Percentiles rank a stretch among this genome's conserved stretches.
These are phyloP conservation scores for Mongoloraphidia duomilia DNA, from an alignment of 2,888 invertebrate genomes.

Conservation along the genomic window DNA sequence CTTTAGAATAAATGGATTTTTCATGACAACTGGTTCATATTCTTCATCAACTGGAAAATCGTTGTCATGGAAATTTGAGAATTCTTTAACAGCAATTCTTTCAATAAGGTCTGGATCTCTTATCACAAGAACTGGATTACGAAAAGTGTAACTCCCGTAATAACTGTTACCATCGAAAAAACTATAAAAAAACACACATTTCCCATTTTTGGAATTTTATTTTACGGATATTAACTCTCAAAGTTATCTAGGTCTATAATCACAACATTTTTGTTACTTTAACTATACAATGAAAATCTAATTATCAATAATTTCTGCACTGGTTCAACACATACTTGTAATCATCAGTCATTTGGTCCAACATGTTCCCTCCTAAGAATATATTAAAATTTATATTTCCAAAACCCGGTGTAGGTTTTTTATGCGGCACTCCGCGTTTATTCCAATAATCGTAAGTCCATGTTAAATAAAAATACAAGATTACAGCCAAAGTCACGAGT, in stretches of 20 bases:
- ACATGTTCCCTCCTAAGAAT: no score
- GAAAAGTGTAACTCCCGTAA: background rate
- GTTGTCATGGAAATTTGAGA: background rate
- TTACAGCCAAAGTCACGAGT: background rate
- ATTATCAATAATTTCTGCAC: no score
- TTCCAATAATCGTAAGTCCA: slow-evolving; percentile 1
- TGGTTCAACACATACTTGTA: no score
- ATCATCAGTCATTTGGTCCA: no score
- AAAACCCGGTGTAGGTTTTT: background rate
- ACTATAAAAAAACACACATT: background rate
- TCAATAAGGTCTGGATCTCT: background rate
- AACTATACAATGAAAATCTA: no score
- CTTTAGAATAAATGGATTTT: slow-evolving; percentile 20
- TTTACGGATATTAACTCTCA: no score
- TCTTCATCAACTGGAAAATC: slow-evolving; percentile 9
- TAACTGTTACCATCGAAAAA: background rate
- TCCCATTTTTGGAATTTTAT: no score
- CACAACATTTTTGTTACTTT: no score
- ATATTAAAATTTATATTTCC: background rate
- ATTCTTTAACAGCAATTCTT: background rate
- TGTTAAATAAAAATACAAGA: background rate
- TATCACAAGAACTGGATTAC: background rate
- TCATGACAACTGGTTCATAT: slow-evolving; percentile 16
- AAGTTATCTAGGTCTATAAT: no score
- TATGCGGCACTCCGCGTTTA: background rate